Conservation (phyloP, 1,140 invertebrate species). For the Popillia japonica region DNA sequence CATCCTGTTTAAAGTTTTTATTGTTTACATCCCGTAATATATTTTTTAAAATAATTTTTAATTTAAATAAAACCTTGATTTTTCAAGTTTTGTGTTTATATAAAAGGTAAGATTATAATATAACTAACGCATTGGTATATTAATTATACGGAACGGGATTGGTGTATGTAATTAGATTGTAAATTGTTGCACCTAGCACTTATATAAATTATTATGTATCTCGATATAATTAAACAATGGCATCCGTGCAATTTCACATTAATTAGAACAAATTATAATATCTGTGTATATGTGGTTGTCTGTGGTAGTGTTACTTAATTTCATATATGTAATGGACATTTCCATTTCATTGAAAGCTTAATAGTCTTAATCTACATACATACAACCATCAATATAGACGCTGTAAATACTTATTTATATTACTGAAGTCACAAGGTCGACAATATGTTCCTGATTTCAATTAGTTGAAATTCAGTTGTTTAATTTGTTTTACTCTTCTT, state of each 20-base stretch:
- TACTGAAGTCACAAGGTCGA: no score
- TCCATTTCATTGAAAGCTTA: constrained; percentile 20
- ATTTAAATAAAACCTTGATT: constrained; percentile 31
- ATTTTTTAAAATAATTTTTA: not conserved
- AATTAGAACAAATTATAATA: constrained; percentile 18
- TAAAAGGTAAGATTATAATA: constrained; percentile 13
- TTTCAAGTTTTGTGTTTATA: not conserved
- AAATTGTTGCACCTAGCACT: constrained; percentile 19
- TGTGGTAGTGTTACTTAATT: not conserved
- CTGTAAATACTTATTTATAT: no score
- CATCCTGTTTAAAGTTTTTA: not conserved
- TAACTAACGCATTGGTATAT: constrained; percentile 3
- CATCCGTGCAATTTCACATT: constrained; percentile 26
- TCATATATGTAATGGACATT: constrained; percentile 16
- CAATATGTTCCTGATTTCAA: no score
- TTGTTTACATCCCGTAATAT: not conserved
- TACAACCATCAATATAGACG: no score
- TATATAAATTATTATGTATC: constrained; percentile 27
- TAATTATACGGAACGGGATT: constrained; percentile 23
- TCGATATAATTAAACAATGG: constrained; percentile 12
- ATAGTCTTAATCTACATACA: no score
- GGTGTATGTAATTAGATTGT: constrained; percentile 20
- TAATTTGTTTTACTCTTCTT: no score
- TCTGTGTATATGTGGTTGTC: not conserved
- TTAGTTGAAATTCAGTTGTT: no score